Base-by-base conservation (phyloP, 2,888 invertebrate genomes). In the Chalcosyrphus nemorum region DNA sequence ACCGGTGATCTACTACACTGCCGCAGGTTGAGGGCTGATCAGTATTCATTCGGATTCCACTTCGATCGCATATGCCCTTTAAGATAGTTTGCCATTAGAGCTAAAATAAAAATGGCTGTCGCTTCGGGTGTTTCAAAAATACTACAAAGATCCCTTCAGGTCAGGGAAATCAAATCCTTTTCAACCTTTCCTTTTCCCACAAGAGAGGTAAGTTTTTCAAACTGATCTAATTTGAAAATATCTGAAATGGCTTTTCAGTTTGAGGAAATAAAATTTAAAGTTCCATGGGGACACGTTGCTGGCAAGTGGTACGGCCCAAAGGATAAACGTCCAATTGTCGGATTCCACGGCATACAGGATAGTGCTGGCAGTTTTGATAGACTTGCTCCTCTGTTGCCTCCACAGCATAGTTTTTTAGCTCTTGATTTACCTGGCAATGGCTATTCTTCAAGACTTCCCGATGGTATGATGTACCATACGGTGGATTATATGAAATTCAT, bases 281-380 rank as follows among this genome's bases (percentile, higher is more conserved):
- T 95, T 0, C 93, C 94, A 50, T 95, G 94, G 94, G 95, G 95
- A 0, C 93, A 94, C 86, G 87, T 95, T 17, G 92, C 95, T 0
- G 95, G 93, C 1, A 95, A 95, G 90, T 93, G 94, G 92, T 96
- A 95, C 94, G 95, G 95, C 7, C 93, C 92, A 2, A 93, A 93
- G 86, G 91, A 94, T 81, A 92, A 93, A 15, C 92, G 94, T 56
- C 95, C 95, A 0, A 92, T 96, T 75, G 89, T 96, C 29, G 94
- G 94, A 0, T 88, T 96, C 11, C 96, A 96, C 88, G 96, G 96
- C 0, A 95, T 95, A 95, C 94, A 94, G 91, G 96, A 96, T 89
- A 96, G 95, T 89, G 94, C 95, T 11, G 94, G 94, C 15, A 93
- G 94, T 0, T 96, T 95, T 92, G 95, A 96, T 89, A 93, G 93